Conservation (phyloP, 1,140 invertebrate species). For the Drosophila pandora region DNA sequence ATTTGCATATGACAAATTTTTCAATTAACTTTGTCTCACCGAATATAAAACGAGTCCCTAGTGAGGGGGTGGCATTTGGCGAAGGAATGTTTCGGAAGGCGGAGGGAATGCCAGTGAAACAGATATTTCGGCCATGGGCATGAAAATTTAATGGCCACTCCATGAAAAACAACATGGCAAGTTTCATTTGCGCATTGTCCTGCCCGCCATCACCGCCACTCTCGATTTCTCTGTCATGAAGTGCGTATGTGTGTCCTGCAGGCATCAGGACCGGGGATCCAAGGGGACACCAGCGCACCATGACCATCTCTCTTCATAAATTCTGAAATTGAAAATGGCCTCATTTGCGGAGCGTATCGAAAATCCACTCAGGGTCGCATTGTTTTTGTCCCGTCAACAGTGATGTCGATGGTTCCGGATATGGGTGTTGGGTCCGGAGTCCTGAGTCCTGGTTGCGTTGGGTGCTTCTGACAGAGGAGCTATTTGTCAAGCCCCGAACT, state of each 20-base stretch:
- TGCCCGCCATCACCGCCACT: slow-evolving; percentile 18
- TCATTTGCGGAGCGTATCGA: slow-evolving; percentile 55
- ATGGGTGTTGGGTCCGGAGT: neutral
- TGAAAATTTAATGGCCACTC: slow-evolving; percentile 55
- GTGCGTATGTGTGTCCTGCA: slow-evolving; percentile 20
- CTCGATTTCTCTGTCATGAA: slow-evolving; percentile 28
- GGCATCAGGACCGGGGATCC: neutral
- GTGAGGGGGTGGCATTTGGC: slow-evolving; percentile 5
- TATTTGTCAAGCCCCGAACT: slow-evolving; percentile 52
- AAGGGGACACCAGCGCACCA: slow-evolving; percentile 27
- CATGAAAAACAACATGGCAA: slow-evolving; percentile 47
- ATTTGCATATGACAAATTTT: slow-evolving; percentile 79
- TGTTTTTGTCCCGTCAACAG: slow-evolving; percentile 50
- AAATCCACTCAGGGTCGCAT: slow-evolving; percentile 37
- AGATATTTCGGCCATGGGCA: slow-evolving; percentile 41
- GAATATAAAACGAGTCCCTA: slow-evolving; percentile 55
- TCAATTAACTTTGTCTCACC: slow-evolving; percentile 59
- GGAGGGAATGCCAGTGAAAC: slow-evolving; percentile 25
- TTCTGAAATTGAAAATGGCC: slow-evolving; percentile 68
- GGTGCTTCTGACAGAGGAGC: slow-evolving; percentile 21
- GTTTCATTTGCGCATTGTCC: slow-evolving; percentile 45
- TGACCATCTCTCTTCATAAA: slow-evolving; percentile 60
- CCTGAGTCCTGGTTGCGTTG: neutral
- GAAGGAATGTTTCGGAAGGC: slow-evolving; percentile 8
- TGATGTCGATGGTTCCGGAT: slow-evolving; percentile 45